Base-by-base conservation (phyloP, 2,888 invertebrate genomes). In the Ochlodes sylvanus region DNA sequence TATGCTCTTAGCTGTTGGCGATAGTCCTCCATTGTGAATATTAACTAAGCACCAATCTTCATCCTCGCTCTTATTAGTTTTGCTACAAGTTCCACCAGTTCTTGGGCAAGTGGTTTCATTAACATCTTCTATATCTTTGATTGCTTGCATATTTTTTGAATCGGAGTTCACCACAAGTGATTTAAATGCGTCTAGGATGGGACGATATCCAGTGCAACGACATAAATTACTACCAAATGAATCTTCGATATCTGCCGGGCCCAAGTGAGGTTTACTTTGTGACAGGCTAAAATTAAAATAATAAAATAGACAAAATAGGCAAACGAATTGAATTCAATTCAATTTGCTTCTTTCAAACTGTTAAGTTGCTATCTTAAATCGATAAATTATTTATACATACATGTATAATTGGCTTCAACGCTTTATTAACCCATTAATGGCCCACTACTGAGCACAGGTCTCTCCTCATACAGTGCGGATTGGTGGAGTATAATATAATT, bases 181-280 rank as follows among this genome's bases (percentile, higher is more conserved):
- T 77, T 95, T 95, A 79, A 95, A 94, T 7, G 94, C 90, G 73
- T 95, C 95, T 41, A 95, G 79, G 70, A 95, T 95, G 1, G 95
- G 90, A 21, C 95, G 81, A 75, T 94, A 95, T 0, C 95, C 95
- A 7, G 95, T 95, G 75, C 95, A 95, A 44, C 95, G 86, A 70
- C 95, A 95, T 66, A 95, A 91, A 69, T 94, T 94, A 44, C 94
- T 92, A 57, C 94, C 95, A 71, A 95, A 94, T 0, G 92, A 88
- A 72, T 94, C 89, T 75, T 95, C 95, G 1, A 94, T 87, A 68
- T 94, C 90, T 69, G 92, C 81, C 5, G 34, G 34, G 19, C 15
- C 19, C 14, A 67, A 44, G 19, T 54, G 19, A 7, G 32, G 44
- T 12, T 3, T 44, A 38, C 34, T 67, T 38, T 61, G 44, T 7